Conservation (phyloP, 1,140 invertebrate genomes). For the Tetranychus urticae region DNA sequence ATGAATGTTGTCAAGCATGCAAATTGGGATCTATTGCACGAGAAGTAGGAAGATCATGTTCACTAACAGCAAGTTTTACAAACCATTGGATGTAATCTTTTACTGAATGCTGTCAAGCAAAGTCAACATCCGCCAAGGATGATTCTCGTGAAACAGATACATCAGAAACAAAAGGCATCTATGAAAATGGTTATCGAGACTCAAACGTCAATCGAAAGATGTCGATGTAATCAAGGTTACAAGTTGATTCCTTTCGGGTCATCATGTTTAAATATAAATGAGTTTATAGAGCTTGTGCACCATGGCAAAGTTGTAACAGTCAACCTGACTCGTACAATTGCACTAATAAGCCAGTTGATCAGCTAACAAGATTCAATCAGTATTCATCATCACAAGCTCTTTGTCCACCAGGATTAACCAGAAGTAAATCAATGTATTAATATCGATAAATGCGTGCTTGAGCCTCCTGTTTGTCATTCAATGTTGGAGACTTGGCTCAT, state of each 20-base stretch:
- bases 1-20: no score
- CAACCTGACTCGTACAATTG: slow-evolving; percentile 56
- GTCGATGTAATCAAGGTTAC: slow-evolving; percentile 85
- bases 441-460: slow-evolving; percentile 26
- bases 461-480: not conserved
- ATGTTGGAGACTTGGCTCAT: not conserved
- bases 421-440: slow-evolving; percentile 24
- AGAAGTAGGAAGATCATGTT: no score
- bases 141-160: no score
- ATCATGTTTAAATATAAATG: slow-evolving; percentile 52
- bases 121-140: no score
- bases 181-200: no score
- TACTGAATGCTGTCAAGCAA: no score
- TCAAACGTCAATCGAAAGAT: slow-evolving; percentile 20
- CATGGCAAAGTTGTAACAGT: slow-evolving; percentile 58
- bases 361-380: slow-evolving; percentile 29
- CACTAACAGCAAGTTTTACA: no score
- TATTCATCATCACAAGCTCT: slow-evolving; percentile 52
- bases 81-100: no score
- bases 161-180: no score
- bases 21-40: no score
- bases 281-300: slow-evolving; percentile 63
- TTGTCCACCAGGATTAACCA: not conserved
- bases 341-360: slow-evolving; percentile 19
- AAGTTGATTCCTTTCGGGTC: slow-evolving; percentile 64